These are phyloP conservation scores for Oscheius sp. DNA, from an alignment of 2,888 invertebrate genomes.

Conservation along the genomic window DNA sequence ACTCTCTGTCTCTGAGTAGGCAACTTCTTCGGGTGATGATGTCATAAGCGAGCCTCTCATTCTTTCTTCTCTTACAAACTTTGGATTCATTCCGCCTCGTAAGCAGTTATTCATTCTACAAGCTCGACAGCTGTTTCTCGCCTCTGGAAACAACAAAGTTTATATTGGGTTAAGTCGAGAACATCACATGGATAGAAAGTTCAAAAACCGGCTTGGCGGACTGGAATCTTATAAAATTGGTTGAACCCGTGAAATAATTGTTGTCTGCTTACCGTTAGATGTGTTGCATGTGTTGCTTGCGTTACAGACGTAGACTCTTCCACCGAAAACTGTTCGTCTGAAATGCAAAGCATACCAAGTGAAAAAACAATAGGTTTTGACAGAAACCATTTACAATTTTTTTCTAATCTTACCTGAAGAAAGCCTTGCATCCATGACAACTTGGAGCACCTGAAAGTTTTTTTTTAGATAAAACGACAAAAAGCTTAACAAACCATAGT, in stretches of 20 bases:
- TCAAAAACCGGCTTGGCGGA: not conserved
- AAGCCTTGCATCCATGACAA: constrained; percentile 26
- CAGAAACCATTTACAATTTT: too few species aligned
- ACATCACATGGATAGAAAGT: not conserved
- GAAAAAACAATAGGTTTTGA: not conserved
- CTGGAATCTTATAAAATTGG: not conserved
- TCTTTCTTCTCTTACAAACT: constrained; percentile 55
- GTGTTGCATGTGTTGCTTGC: constrained; percentile 15
- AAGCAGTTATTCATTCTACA: constrained; percentile 24
- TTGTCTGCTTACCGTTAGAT: not conserved
- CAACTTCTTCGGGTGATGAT: constrained; percentile 4
- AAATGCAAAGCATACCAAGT: not conserved
- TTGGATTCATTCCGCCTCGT: constrained; percentile 58
- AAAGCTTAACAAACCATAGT: constrained; percentile 13
- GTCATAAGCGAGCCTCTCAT: constrained; percentile 55
- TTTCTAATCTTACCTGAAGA: constrained; percentile 8
- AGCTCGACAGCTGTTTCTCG: constrained; percentile 28
- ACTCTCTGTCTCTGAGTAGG: constrained; percentile 1
- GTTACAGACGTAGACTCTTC: constrained; percentile 5
- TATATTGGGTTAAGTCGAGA: not conserved
- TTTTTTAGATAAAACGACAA: not conserved
- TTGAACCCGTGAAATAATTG: not conserved
- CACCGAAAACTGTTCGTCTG: constrained; percentile 26
- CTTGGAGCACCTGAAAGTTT: constrained; percentile 18
- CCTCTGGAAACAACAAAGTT: constrained; percentile 18